Base-by-base conservation (phyloP, 2,797 vertebrate genomes). In the Onychomys torridus region DNA sequence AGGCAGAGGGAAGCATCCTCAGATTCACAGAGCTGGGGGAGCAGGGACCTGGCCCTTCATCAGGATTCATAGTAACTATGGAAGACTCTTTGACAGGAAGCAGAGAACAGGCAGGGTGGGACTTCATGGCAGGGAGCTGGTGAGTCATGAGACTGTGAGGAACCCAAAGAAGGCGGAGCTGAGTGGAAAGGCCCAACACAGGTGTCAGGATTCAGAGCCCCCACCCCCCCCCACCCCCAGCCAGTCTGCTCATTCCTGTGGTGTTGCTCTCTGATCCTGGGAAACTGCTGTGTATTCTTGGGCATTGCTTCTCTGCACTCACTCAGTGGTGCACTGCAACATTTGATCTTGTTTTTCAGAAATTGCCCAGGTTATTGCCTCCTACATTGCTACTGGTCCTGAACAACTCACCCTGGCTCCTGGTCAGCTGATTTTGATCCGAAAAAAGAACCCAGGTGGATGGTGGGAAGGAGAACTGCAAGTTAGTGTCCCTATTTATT, bases 381-480 rank as follows among this genome's bases (percentile, higher is more conserved):
- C 99, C 78, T 99, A 99, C 98, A 99, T 98, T 0, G 99, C 99
- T 0, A 99, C 99, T 0, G 99, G 99, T 81, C 99, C 99, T 0
- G 99, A 99, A 98, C 99, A 99, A 98, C 99, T 99, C 86, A 99
- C 99, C 1, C 98, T 99, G 90, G 99, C 99, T 92, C 99, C 99
- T 0, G 99, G 99, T 32, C 99, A 99, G 98, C 98, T 99, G 95
- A 99, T 99, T 97, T 99, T 99, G 98, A 99, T 99, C 98, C 99
- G 99, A 84, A 99, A 99, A 98, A 99, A 99, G 98, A 99, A 99
- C 97, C 99, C 99, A 1, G 99, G 99, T n/a, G 99, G 99, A 97
- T 99, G 99, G 99, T 99, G 99, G 99, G 99, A 99, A 98, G 99
- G 99, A 96, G 99, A 99, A 90, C 99, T 99, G 37, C 99, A 99